A percentile compares a stretch with the other conserved stretches of the same genome.
Evolutionary conservation across 2,113 vertebrate genomes (phyloP).

Genomic region (Notothenia coriiceps): DNA sequence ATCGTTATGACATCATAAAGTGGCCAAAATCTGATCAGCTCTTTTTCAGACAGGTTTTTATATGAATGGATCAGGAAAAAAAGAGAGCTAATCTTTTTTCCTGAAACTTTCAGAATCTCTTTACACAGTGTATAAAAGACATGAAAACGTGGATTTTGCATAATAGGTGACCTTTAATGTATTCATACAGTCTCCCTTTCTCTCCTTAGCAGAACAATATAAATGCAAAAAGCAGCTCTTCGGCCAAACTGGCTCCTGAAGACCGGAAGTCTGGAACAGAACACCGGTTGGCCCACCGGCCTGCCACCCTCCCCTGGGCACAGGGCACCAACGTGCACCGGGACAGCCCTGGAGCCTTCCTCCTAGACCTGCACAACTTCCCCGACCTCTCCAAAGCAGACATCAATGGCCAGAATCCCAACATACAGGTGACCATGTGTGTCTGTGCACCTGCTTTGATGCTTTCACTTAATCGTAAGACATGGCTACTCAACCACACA

Average conservation of each 20-base stretch:
- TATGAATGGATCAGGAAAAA: no score
- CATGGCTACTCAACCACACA: conserved; percentile 70
- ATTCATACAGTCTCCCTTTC: conserved; percentile 1
- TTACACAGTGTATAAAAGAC: no score
- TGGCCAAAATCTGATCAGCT: no score
- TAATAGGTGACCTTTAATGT: not conserved
- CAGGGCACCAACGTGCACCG: conserved; percentile 87
- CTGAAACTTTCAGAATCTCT: no score
- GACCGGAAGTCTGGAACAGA: conserved; percentile 80
- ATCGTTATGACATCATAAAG: no score
- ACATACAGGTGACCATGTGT: conserved; percentile 91
- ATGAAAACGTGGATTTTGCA: no score
- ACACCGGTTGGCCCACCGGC: conserved; percentile 83
- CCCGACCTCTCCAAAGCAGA: conserved; percentile 97
- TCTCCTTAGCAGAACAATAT: conserved; percentile 83
- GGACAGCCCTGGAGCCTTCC: conserved; percentile 91
- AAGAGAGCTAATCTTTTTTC: no score
- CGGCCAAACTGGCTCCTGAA: conserved; percentile 82
- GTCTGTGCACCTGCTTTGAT: conserved; percentile 62
- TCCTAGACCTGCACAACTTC: conserved; percentile 96
- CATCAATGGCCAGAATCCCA: conserved; percentile 97
- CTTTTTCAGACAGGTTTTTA: no score
- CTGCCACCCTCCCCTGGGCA: conserved; percentile 85
- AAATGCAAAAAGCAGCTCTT: conserved; percentile 81
- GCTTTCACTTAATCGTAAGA: conserved; percentile 58